Conservation (phyloP, 2,797 vertebrate species). For the Tapera naevia region DNA sequence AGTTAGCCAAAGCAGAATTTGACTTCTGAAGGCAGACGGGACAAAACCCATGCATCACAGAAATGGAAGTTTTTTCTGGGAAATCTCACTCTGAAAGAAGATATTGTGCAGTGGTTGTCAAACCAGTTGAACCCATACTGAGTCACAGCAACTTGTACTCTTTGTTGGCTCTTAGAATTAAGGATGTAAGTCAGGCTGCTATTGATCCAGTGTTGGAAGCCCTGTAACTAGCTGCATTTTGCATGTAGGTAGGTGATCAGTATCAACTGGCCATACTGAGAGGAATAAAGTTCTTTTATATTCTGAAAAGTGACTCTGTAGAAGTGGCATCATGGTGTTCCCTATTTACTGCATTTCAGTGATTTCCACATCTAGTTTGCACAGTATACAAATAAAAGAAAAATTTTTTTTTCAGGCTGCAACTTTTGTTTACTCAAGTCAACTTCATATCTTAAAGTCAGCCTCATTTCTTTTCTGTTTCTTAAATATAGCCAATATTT, state of each 20-base stretch:
- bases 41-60: neutral
- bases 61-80: conserved; percentile 24
- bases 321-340: conserved; percentile 47
- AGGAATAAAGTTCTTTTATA: conserved; percentile 39
- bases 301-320: conserved; percentile 52
- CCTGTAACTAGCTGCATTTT: neutral
- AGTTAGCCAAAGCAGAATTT: neutral
- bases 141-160: conserved; percentile 58
- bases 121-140: conserved; percentile 46
- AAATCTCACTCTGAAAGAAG: conserved; percentile 37
- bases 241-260: conserved; percentile 43
- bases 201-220: conserved; percentile 59
- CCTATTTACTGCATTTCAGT: conserved; percentile 25
- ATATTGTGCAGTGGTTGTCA: conserved; percentile 15
- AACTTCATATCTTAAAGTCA: neutral
- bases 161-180: conserved; percentile 57
- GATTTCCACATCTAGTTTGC: conserved; percentile 38
- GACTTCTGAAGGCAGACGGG: neutral
- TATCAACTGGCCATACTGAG: conserved; percentile 47
- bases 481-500: neutral
- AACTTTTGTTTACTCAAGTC: conserved; percentile 10
- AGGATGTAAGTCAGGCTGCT: conserved; percentile 40
- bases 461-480: neutral
- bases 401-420: neutral
- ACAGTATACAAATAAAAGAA: conserved; percentile 37